phyloP scores from a whole-genome alignment of 2,797 vertebrate genomes.

The Thunnus albacares region DNA sequence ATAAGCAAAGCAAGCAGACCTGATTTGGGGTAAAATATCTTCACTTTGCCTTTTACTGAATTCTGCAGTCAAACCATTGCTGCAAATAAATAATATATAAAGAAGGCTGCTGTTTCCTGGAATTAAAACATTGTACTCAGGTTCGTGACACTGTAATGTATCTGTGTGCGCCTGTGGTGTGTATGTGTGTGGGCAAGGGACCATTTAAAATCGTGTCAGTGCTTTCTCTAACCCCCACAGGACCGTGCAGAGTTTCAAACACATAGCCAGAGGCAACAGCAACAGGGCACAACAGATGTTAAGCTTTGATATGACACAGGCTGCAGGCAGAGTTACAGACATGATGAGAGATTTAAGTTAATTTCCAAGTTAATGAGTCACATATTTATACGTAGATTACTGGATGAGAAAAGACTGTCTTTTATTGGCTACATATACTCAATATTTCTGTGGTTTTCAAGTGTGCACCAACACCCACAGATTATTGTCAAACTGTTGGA shows the following conservation, averaged over 20 bases:
- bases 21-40: neutral
- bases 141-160: conserved; percentile 14
- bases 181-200: neutral
- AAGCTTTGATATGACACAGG: neutral
- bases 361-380: conserved; percentile 4
- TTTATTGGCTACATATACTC: neutral
- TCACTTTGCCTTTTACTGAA: neutral
- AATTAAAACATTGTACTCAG: conserved; percentile 14
- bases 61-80: conserved; percentile 1
- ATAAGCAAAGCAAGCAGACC: neutral
- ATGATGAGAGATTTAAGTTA: neutral
- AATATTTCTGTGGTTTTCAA: neutral
- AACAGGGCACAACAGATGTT: conserved; percentile 36
- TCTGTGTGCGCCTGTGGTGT: neutral
- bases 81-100: conserved; percentile 40
- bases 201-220: conserved; percentile 46
- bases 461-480: neutral
- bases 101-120: neutral
- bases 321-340: neutral
- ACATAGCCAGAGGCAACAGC: conserved; percentile 21
- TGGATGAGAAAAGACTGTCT: neutral
- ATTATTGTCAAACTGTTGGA: neutral
- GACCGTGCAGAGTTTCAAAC: conserved; percentile 33
- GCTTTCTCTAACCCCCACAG: conserved; percentile 26
- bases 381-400: neutral